Base-by-base conservation (phyloP, 1,140 invertebrate species). In the Piezodorus guildinii region DNA sequence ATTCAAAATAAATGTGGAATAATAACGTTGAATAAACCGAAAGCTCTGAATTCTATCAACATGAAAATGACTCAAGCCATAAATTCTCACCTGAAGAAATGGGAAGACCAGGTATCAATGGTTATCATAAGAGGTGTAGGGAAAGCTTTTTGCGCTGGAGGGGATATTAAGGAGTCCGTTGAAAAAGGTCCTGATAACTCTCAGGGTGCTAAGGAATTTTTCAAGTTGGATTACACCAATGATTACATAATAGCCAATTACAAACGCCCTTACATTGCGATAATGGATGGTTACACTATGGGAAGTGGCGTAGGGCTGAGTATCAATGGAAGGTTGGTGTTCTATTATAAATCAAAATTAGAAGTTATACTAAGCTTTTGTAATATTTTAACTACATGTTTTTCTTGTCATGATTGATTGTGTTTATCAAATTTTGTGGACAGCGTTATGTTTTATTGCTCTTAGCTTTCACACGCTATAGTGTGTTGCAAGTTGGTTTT, bases 251-350 rank as follows among this genome's bases (percentile, higher is more conserved):
- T 69, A 8, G 64, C 62, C 21, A 61, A 65, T 63, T 90, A 91
- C 65, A 85, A 85, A 72, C 88, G 91, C 64, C 96, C 96, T 25
- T 98, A 95, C 74, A 80, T 99, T 65, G 93, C 96, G n/a, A 72
- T 97, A 39, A 92, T 98, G 65, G 84, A 98, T 82, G 96, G 96
- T 6, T 97, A 99, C 65, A 95, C 92, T 6, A 99, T 99, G 97
- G 97, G 96, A 62, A 96, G 96, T 60, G 97, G 97, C 44, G 87
- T 96, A 64, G 97, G 97, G 16, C 72, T 99, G 46, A 97, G 95
- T 58, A 87, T 99, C 3, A 94, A 99, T 79, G 86, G 85, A 1
- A 81, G 84, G 66, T 56, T 44, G 34, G 34, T 39, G 12, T 39
- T 39, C 12, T 10, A 10, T 39, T 10, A 10, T 39, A 12, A 39